phyloP scores from a whole-genome alignment of 2,888 invertebrate genomes.

The Campopleginae sp. region DNA sequence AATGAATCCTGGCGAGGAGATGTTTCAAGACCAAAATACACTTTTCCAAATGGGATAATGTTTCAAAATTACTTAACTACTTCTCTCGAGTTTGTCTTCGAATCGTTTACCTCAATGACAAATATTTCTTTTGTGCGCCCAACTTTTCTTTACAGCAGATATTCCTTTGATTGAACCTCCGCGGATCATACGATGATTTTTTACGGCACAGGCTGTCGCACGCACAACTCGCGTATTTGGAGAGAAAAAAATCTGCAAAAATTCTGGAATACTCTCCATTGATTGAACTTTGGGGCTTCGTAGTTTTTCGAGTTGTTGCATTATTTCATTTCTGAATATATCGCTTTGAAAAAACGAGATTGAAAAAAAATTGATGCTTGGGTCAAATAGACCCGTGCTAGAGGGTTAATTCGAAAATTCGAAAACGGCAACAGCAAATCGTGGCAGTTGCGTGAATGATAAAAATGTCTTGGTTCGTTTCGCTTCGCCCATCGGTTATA shows the following conservation, averaged over 20 bases:
- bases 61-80: not conserved
- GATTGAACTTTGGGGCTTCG: too few relatives aligned
- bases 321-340: too few relatives aligned
- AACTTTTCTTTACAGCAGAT: not conserved
- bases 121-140: not conserved
- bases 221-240: too few relatives aligned
- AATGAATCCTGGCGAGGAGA: not conserved
- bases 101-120: not conserved
- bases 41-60: not conserved
- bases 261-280: too few relatives aligned
- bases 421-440: conserved; percentile 26
- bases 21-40: not conserved
- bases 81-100: not conserved
- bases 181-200: too few relatives aligned
- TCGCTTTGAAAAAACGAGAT: too few relatives aligned
- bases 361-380: too few relatives aligned
- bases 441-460: not conserved
- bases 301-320: too few relatives aligned
- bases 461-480: not conserved
- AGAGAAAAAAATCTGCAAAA: too few relatives aligned
- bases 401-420: not conserved
- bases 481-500: conserved; percentile 23
- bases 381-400: too few relatives aligned
- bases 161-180: not conserved
- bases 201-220: too few relatives aligned